phyloP scores from a whole-genome alignment of 2,113 vertebrate genomes.

The Oncorhynchus clarkii region DNA sequence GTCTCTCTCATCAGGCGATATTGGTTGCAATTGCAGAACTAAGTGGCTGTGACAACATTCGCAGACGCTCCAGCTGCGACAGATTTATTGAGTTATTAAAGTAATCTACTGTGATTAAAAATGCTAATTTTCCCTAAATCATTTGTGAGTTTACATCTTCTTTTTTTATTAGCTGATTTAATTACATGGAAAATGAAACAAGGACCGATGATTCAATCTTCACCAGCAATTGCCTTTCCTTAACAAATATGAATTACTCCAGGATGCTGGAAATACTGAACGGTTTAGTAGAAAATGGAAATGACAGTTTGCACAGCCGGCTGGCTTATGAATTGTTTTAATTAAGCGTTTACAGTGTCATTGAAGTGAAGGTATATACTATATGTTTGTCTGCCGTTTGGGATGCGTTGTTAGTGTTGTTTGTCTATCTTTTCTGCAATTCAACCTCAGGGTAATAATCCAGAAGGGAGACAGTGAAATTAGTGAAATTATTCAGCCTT shows the following conservation, averaged over 20 bases:
- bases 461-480: slow-evolving; percentile 15
- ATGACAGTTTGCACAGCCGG: slow-evolving; percentile 17
- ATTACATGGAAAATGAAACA: slow-evolving; percentile 75
- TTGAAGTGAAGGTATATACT: background rate
- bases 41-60: slow-evolving; percentile 67
- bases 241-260: slow-evolving; percentile 60
- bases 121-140: slow-evolving; percentile 72
- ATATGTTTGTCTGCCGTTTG: background rate
- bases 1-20: slow-evolving; percentile 47
- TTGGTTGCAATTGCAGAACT: slow-evolving; percentile 58
- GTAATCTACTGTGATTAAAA: slow-evolving; percentile 78
- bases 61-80: slow-evolving; percentile 68
- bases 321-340: slow-evolving; percentile 12
- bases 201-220: slow-evolving; percentile 70
- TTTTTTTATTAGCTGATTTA: slow-evolving; percentile 70
- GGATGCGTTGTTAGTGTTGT: slow-evolving; percentile 4
- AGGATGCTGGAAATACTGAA: slow-evolving; percentile 59
- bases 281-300: slow-evolving; percentile 18
- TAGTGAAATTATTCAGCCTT: slow-evolving; percentile 22
- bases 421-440: background rate
- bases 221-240: slow-evolving; percentile 55
- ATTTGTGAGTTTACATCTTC: slow-evolving; percentile 63
- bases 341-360: slow-evolving; percentile 2
- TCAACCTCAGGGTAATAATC: slow-evolving; percentile 18
- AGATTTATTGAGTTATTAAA: slow-evolving; percentile 76